Conservation (phyloP, 2,888 invertebrate genomes). For the Xylota sylvarum region DNA sequence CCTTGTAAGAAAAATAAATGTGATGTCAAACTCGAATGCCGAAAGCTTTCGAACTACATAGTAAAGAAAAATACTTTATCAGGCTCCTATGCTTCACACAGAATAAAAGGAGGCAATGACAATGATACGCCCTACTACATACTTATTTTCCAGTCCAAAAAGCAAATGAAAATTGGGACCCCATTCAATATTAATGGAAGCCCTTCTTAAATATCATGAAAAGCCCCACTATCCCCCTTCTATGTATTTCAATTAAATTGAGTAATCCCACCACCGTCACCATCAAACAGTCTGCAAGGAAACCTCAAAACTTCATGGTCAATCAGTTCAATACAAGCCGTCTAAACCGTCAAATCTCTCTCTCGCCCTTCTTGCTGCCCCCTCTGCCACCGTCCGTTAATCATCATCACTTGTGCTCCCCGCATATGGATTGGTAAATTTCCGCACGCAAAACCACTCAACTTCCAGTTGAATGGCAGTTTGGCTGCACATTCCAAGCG, state of each 20-base stretch:
- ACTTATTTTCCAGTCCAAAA: no score
- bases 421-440: conserved; percentile 39
- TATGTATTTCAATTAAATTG: conserved; percentile 17
- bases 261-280: not conserved
- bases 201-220: not conserved
- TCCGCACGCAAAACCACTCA: conserved; percentile 67
- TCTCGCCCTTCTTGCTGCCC: not conserved
- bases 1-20: no score
- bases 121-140: no score
- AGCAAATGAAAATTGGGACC: not conserved
- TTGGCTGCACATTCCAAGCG: conserved; percentile 44
- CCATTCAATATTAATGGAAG: not conserved
- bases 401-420: conserved; percentile 6
- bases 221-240: not conserved
- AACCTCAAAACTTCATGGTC: conserved; percentile 49
- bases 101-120: no score
- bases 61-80: no score
- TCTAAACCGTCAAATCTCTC: conserved; percentile 4
- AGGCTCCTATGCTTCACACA: no score
- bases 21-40: no score
- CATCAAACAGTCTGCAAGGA: conserved; percentile 8
- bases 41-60: no score
- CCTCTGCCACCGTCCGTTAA: not conserved
- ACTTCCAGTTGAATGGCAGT: conserved; percentile 62
- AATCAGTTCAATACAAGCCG: conserved; percentile 48